These are phyloP conservation scores for Tetragnatha versicolor DNA, from an alignment of 1,140 invertebrate species.

Conservation along the genomic window DNA sequence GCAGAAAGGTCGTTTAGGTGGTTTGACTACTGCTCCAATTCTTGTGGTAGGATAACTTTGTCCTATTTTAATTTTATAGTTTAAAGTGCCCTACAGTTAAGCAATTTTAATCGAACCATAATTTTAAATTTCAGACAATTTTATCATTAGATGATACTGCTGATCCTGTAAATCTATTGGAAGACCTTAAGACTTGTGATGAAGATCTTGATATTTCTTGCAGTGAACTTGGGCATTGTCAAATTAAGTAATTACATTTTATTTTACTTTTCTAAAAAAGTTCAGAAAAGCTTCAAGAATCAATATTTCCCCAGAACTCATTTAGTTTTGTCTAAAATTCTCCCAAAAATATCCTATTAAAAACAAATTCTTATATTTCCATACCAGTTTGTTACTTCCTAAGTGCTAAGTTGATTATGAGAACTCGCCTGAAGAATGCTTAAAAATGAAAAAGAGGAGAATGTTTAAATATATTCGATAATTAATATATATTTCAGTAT, in stretches of 20 bases:
- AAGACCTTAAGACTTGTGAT: slow-evolving; percentile 36
- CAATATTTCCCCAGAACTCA: no score
- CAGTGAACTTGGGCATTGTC: slow-evolving; percentile 25
- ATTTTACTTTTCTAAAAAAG: no score
- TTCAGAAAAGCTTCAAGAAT: no score
- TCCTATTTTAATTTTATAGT: background rate
- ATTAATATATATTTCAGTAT: no score
- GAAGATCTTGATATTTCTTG: background rate
- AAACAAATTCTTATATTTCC: background rate
- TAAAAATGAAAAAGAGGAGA: background rate
- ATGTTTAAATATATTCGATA: no score
- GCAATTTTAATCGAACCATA: background rate
- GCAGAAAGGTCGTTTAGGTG: slow-evolving; percentile 78
- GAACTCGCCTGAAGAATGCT: no score
- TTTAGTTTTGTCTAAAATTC: no score
- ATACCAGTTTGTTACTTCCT: background rate
- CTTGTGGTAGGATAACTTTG: slow-evolving; percentile 74
- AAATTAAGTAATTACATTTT: slow-evolving; percentile 38
- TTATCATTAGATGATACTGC: slow-evolving; percentile 28
- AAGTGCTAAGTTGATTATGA: background rate
- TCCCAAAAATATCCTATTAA: background rate
- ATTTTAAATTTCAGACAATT: slow-evolving; percentile 14
- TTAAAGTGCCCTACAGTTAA: background rate
- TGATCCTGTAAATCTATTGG: slow-evolving; percentile 21
- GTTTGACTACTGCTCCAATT: slow-evolving; percentile 73